phyloP scores from a whole-genome alignment of 2,797 vertebrate species.

The Melanotaenia maccullochi region DNA sequence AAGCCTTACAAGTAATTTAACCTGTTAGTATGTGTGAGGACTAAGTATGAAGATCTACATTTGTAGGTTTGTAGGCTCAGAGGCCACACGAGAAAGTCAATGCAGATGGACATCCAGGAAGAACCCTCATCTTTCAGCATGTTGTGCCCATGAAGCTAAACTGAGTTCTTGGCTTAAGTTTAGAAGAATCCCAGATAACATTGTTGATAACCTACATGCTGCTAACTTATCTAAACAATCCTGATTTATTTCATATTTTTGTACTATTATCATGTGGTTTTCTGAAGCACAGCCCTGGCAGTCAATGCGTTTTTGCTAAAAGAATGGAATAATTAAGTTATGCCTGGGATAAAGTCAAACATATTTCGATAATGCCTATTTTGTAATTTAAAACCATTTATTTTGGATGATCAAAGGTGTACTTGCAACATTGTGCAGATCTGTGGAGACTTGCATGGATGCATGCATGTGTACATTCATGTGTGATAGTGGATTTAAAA shows the following conservation, averaged over 20 bases:
- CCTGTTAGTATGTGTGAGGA: not conserved
- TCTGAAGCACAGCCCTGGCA: not conserved
- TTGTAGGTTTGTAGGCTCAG: slow-evolving; percentile 19
- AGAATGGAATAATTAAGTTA: not conserved
- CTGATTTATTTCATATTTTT: not conserved
- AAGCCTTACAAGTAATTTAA: not conserved
- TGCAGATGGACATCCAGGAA: not conserved
- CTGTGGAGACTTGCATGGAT: not conserved
- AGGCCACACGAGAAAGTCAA: slow-evolving; percentile 28
- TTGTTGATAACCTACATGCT: not conserved
- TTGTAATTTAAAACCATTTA: not conserved
- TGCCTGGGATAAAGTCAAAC: not conserved
- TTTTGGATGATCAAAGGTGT: not conserved
- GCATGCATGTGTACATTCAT: not conserved
- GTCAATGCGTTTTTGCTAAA: not conserved
- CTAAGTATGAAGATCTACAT: not conserved
- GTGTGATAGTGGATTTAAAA: not conserved
- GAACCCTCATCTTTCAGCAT: not conserved
- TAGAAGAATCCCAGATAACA: not conserved
- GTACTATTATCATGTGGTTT: not conserved
- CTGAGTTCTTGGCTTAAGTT: not conserved
- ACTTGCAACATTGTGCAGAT: not conserved
- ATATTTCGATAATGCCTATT: not conserved
- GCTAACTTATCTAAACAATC: not conserved
- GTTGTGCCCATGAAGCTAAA: too few relatives aligned